phyloP scores from a whole-genome alignment of 1,140 invertebrate species.

The Magallana angulata region DNA sequence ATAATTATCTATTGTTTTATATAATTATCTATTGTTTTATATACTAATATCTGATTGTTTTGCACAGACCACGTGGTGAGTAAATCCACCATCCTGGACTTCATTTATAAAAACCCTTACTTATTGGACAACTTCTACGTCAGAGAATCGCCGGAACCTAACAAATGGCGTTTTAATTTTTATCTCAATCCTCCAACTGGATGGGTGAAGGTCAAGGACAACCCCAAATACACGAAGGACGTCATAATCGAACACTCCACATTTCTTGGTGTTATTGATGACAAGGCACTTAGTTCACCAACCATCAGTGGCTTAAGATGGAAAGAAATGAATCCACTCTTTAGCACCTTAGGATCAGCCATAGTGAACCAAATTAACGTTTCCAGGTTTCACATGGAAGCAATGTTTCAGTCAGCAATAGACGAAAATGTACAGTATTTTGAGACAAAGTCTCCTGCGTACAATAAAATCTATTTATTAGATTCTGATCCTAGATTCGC shows the following conservation, averaged over 20 bases:
- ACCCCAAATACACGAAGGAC: constrained; percentile 44
- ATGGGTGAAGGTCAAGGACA: constrained; percentile 53
- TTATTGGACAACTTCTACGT: constrained; percentile 52
- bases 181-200: constrained; percentile 53
- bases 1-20: no score
- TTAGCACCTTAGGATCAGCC: constrained; percentile 43
- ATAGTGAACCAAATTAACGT: constrained; percentile 51
- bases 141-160: neutral
- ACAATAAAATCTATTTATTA: constrained; percentile 55
- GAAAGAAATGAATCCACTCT: constrained; percentile 52
- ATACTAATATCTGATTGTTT: neutral
- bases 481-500: constrained; percentile 42
- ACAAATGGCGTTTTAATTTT: constrained; percentile 51
- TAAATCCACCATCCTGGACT: constrained; percentile 51
- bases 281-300: constrained; percentile 43
- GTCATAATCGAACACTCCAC: constrained; percentile 40
- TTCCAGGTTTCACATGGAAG: constrained; percentile 55
- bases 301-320: constrained; percentile 53
- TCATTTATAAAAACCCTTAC: constrained; percentile 27
- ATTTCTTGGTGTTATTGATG: constrained; percentile 42
- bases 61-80: constrained; percentile 58
- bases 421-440: constrained; percentile 66
- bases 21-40: no score
- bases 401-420: constrained; percentile 58
- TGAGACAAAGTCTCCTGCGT: constrained; percentile 55